These are phyloP conservation scores for Hydrotaea cyrtoneurina DNA, from an alignment of 2,888 invertebrate species.

Conservation along the genomic window DNA sequence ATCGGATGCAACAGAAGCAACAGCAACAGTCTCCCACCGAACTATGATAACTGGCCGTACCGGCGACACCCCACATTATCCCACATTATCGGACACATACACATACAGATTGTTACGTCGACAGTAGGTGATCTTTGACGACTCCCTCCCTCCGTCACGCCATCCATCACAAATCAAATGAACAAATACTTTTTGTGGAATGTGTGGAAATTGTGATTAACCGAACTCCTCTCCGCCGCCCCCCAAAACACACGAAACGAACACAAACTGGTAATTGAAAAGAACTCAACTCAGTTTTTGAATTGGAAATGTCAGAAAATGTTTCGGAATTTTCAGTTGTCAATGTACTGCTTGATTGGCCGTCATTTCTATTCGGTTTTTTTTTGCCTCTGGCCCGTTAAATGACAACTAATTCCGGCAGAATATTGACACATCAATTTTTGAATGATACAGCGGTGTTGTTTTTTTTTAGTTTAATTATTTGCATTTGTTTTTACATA, in stretches of 20 bases:
- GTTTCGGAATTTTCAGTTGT: not conserved
- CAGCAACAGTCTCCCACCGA: conserved; percentile 4
- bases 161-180: not conserved
- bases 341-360: conserved; percentile 15
- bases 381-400: not conserved
- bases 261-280: conserved; percentile 27
- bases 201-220: not conserved
- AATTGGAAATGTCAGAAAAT: conserved; percentile 27
- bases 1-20: conserved; percentile 33
- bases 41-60: not conserved
- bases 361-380: not conserved
- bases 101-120: not conserved
- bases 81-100: not conserved
- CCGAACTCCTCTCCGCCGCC: not conserved
- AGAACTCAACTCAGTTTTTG: not conserved
- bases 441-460: not conserved
- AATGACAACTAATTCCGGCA: conserved; percentile 62
- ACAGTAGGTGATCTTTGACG: conserved; percentile 24
- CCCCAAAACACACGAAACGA: not conserved
- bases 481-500: not conserved
- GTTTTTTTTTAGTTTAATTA: not conserved
- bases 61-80: not conserved
- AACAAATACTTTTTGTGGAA: not conserved
- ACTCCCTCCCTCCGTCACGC: not conserved
- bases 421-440: conserved; percentile 63